Conservation (phyloP, 2,888 invertebrate species). For the Pterostichus niger region DNA sequence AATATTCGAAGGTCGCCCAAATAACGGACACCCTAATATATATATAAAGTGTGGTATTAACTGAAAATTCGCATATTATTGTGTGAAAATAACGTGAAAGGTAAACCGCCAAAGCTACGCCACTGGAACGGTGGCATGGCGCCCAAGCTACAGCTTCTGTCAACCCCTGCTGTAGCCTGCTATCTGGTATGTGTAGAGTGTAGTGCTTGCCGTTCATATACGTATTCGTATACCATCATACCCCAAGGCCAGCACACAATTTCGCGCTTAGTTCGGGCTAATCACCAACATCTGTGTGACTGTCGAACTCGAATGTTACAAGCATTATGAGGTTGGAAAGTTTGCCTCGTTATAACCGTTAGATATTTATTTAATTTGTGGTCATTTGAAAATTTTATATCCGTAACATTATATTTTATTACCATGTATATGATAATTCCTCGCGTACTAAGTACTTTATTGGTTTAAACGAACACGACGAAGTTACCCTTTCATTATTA, state of each 20-base stretch:
- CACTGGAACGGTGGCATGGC: too few relatives aligned
- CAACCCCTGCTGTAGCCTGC: neutral
- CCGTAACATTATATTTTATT: slow-evolving; percentile 18
- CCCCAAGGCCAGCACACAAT: slow-evolving; percentile 10
- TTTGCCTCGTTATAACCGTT: slow-evolving; percentile 18
- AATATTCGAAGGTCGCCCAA: too few relatives aligned
- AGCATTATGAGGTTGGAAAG: slow-evolving; percentile 23
- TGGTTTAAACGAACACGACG: neutral
- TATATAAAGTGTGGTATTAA: too few relatives aligned
- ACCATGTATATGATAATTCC: neutral
- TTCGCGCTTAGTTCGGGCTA: slow-evolving; percentile 16
- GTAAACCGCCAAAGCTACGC: too few relatives aligned
- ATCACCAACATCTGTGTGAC: slow-evolving; percentile 23
- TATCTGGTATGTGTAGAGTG: neutral
- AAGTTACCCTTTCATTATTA: too few relatives aligned
- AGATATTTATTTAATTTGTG: slow-evolving; percentile 10
- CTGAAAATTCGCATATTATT: too few relatives aligned
- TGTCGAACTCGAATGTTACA: slow-evolving; percentile 29
- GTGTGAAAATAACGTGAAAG: too few relatives aligned
- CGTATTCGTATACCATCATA: too few relatives aligned
- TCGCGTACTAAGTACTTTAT: neutral
- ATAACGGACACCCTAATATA: too few relatives aligned
- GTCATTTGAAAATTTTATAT: slow-evolving; percentile 6
- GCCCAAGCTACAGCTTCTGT: neutral
- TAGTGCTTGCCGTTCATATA: too few relatives aligned